These are phyloP conservation scores for Sitophilus oryzae DNA, from an alignment of 1,140 invertebrate genomes.

Conservation along the genomic window DNA sequence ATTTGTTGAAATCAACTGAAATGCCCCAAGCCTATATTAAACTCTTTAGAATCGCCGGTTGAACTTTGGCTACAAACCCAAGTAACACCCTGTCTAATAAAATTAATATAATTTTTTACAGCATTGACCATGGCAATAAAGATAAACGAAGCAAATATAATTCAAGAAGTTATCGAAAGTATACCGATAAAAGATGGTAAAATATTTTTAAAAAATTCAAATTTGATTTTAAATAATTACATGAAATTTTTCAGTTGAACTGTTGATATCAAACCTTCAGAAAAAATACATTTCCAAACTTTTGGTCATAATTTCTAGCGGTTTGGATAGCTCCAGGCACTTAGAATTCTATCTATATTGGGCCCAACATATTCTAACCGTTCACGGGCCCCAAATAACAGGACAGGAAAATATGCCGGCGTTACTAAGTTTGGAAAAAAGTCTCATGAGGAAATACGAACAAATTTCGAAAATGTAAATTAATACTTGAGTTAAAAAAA, in stretches of 20 bases:
- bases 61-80: not conserved
- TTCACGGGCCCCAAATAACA: constrained; percentile 49
- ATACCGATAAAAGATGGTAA: constrained; percentile 72
- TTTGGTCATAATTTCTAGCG: constrained; percentile 60
- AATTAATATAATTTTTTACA: constrained; percentile 34
- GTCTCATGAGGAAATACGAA: constrained; percentile 70
- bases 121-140: constrained; percentile 81
- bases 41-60: too few relatives aligned
- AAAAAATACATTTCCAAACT: constrained; percentile 71
- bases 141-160: constrained; percentile 75
- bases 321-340: constrained; percentile 71
- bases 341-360: constrained; percentile 85
- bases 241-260: constrained; percentile 58
- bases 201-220: constrained; percentile 36
- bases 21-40: too few relatives aligned
- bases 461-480: constrained; percentile 83
- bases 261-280: constrained; percentile 64
- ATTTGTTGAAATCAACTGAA: too few relatives aligned
- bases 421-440: constrained; percentile 72
- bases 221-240: constrained; percentile 1
- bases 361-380: constrained; percentile 50
- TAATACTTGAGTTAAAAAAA: constrained; percentile 1
- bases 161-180: constrained; percentile 78
- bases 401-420: constrained; percentile 52
- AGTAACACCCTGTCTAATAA: not conserved